Evolutionary conservation across 2,113 vertebrate species (phyloP), one percentile per base, ranked within the genome.

Genomic region (Camelus dromedarius): DNA sequence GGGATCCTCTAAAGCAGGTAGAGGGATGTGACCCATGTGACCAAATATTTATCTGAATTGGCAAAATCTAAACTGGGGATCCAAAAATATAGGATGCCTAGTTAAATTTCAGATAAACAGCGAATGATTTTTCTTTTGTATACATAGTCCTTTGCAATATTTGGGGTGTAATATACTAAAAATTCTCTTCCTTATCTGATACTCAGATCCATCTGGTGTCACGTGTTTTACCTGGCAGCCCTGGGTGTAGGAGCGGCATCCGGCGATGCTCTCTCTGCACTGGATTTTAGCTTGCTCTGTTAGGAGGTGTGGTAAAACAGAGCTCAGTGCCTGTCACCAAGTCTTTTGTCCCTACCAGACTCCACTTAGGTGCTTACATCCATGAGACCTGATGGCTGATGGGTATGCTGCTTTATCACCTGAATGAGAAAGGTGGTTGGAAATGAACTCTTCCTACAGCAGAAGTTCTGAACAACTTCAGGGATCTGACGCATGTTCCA

Each of bases 381-480:
- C 70, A 12, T 22, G 42, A 92, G 35, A 48, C 32, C 50, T 32
- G 14, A 64, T 64, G 77, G 69, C n/a, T 48, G 52, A 52, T 10
- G 1, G 62, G 62, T 18, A 13, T 13, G 19, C 76, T 70, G 20
- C 54, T 83, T 30, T 50, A 89, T 89, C 52, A 64, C 19, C 58
- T 82, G 67, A 32, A 0, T 83, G 75, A 92, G 62, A 77, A 82
- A 69, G 26, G 46, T 50, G 83, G 11, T 38, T 90, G 32, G 62
- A 56, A 88, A 77, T 69, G 30, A 54, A 67, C 58, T 42, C 19
- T 52, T 46, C 73, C 35, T 62, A 20, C 13, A 48, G 89, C 30
- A 94, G 92, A 82, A 82, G 77, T 77, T 18, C 76, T 88, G 26
- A 76, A 56, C 52, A 82, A 62, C 60, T 64, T 88, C 83, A 56